Evolutionary conservation across 2,113 vertebrate species (phyloP).

Genomic region (Hypanus sabinus): DNA sequence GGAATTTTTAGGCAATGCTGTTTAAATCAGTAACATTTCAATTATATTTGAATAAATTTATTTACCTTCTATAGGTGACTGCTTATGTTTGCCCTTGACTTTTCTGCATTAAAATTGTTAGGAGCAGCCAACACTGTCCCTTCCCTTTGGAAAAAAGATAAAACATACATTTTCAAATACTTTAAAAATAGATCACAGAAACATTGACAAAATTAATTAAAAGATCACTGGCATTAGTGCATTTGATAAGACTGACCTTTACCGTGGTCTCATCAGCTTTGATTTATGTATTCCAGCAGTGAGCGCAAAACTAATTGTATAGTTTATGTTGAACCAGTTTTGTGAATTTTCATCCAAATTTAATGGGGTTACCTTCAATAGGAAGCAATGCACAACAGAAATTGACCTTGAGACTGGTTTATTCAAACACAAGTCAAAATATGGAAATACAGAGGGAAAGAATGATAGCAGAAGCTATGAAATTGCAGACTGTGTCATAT

Average conservation of each 20-base stretch:
- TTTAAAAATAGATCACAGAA: conserved; percentile 36
- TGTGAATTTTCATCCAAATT: conserved; percentile 43
- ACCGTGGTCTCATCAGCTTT: conserved; percentile 31
- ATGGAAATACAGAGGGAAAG: conserved; percentile 59
- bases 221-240: conserved; percentile 32
- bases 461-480: conserved; percentile 54
- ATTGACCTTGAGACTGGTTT: conserved; percentile 71
- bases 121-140: background rate
- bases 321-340: conserved; percentile 33
- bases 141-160: background rate
- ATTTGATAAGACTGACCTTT: conserved; percentile 37
- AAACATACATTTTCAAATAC: conserved; percentile 24
- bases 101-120: background rate
- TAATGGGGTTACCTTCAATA: conserved; percentile 59
- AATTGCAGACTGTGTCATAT: conserved; percentile 50
- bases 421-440: conserved; percentile 62
- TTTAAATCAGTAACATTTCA: background rate
- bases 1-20: no score
- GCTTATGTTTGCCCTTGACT: conserved; percentile 24
- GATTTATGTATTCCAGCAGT: conserved; percentile 29
- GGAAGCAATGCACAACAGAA: conserved; percentile 53
- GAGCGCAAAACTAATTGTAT: conserved; percentile 35
- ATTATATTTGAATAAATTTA: no score
- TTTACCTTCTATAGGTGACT: background rate
- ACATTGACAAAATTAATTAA: conserved; percentile 38